These are phyloP conservation scores for Scotopteryx bipunctaria DNA, from an alignment of 2,888 invertebrate species.

Conservation along the genomic window DNA sequence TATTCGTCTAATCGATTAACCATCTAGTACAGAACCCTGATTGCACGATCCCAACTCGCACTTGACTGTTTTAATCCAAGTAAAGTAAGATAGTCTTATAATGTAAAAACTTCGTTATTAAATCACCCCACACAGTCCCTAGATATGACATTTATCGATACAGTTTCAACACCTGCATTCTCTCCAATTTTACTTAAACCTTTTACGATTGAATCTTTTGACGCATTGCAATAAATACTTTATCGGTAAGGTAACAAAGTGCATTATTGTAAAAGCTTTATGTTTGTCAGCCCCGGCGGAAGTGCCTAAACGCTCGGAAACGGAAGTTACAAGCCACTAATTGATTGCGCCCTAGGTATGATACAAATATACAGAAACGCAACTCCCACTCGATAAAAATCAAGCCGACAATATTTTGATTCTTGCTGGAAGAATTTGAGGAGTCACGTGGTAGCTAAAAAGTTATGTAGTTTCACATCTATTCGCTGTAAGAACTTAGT, in stretches of 20 bases:
- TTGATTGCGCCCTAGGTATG: slow-evolving; percentile 67
- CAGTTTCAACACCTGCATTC: slow-evolving; percentile 20
- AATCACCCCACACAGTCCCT: not conserved
- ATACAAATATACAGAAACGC: slow-evolving; percentile 3
- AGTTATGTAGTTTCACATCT: slow-evolving; percentile 7
- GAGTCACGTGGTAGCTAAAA: too few relatives aligned
- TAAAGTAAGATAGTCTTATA: too few relatives aligned
- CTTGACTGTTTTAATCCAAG: too few relatives aligned
- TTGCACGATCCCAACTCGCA: too few relatives aligned
- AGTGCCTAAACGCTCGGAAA: slow-evolving; percentile 78
- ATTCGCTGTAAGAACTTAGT: not conserved
- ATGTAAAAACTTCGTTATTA: not conserved
- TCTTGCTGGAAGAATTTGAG: not conserved
- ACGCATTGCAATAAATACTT: slow-evolving; percentile 11
- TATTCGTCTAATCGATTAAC: too few relatives aligned
- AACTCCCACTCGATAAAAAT: slow-evolving; percentile 8
- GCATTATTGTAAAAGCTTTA: slow-evolving; percentile 14
- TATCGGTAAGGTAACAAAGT: slow-evolving; percentile 13
- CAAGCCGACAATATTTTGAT: not conserved
- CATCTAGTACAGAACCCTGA: too few relatives aligned
- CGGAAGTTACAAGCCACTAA: slow-evolving; percentile 75
- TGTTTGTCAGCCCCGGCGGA: slow-evolving; percentile 61
- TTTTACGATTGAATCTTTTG: slow-evolving; percentile 17
- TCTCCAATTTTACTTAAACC: slow-evolving; percentile 12
- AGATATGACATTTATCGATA: not conserved